Base-by-base conservation (phyloP, 2,797 vertebrate species). In the Pseudochaenichthys georgianus region DNA sequence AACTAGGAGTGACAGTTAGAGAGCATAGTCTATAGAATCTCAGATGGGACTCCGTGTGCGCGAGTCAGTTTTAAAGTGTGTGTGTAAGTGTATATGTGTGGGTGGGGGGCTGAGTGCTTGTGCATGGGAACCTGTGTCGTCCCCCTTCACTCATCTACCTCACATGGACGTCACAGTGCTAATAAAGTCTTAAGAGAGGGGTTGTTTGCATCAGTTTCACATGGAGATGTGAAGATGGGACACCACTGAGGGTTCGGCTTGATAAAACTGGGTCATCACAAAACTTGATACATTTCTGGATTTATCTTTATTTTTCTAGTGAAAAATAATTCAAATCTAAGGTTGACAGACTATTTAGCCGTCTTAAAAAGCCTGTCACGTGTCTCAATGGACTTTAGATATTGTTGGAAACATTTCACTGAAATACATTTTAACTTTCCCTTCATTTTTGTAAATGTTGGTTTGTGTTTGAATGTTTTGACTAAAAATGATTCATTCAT, bases 1-100 rank as follows among this genome's bases (percentile, higher is more conserved):
- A 92, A 94, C 88, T 88, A 88, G 84, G 82, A 89, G 88, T 93
- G 91, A 93, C 93, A 92, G 91, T 85, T 88, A 90, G 89, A 93
- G 85, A 93, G 90, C 90, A 84, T 64, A 82, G 83, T 77, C 83
- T 85, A 86, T 66, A 74, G 68, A 85, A 77, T 78, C 85, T 88
- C 88, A 90, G 88, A 88, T 85, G 87, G 81, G 87, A 87, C 78
- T 75, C 45, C 0, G 60, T 75, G 68, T 75, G 63, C 38, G 58
- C 70, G 9, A 31, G 62, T 69, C 53, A 34, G 47, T 21, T 16
- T 60, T 15, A 21, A 15, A 23, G 65, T 58, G 28, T 42, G 62
- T 31, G 50, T 47, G 31, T 15, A 47, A 48, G 45, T 61, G 60
- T 50, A n/a, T 21, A 46, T 52, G 28, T 11, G 59, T 31, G 16